Evolutionary conservation across 2,888 invertebrate species (phyloP).

Genomic region (Megaustenia siamemsis): DNA sequence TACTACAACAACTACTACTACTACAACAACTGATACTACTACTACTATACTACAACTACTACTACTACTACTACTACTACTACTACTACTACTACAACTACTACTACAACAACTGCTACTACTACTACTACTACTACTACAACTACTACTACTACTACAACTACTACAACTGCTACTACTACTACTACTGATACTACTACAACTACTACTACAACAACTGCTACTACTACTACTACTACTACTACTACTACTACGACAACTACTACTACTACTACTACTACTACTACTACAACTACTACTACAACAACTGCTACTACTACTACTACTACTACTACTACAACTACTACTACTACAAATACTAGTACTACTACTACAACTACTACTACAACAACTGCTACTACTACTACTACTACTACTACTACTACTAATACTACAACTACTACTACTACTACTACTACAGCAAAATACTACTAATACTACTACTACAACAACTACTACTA

Average conservation of each 20-base stretch:
- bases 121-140: slow-evolving; percentile 10
- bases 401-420: not conserved
- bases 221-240: not conserved
- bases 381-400: not conserved
- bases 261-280: slow-evolving; percentile 20
- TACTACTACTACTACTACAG: no score
- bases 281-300: not conserved
- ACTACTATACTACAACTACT: not conserved
- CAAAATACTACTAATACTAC: slow-evolving; percentile 32
- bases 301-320: slow-evolving; percentile 24
- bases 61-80: slow-evolving; percentile 4
- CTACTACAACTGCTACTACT: not conserved
- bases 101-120: slow-evolving; percentile 6
- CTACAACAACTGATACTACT: no score
- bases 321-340: slow-evolving; percentile 29
- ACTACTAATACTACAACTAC: not conserved
- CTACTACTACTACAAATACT: not conserved
- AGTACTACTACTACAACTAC: not conserved
- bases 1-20: not conserved
- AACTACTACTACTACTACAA: slow-evolving; percentile 22
- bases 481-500: no score
- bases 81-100: slow-evolving; percentile 1
- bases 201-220: not conserved
- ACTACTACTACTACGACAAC: not conserved
- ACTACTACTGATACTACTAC: slow-evolving; percentile 1